Percentiles rank a stretch among this genome's conserved stretches.
Evolutionary conservation across 2,797 vertebrate genomes (phyloP).

Genomic region (Sorex maritimensis): DNA sequence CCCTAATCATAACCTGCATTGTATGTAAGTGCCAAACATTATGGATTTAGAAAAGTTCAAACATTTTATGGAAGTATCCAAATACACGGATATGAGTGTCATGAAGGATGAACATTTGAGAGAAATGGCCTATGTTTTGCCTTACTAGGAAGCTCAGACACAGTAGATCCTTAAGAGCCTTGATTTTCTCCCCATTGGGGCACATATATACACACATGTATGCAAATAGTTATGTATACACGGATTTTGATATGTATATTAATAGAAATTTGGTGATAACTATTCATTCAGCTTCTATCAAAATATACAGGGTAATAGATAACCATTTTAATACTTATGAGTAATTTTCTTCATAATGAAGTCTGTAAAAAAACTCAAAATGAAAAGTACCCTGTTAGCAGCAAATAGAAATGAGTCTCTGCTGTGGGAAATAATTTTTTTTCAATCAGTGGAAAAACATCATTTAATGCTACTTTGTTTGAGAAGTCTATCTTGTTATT

Average conservation of each 20-base stretch:
- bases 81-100: not conserved
- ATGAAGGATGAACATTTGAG: not conserved
- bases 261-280: conserved; percentile 38
- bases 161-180: not conserved
- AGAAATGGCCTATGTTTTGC: not conserved
- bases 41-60: not conserved
- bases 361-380: conserved; percentile 31
- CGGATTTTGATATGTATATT: not conserved
- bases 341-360: conserved; percentile 7
- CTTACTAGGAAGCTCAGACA: not conserved
- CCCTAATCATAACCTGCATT: not conserved
- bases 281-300: not conserved
- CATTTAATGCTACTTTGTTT: not conserved
- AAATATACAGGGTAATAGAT: not conserved
- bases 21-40: not conserved
- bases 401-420: not conserved
- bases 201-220: not conserved
- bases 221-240: not conserved
- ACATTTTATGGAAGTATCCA: conserved; percentile 35
- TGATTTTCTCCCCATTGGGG: not conserved
- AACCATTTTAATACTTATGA: conserved; percentile 39
- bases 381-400: not conserved
- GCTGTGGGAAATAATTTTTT: not conserved
- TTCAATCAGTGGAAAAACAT: not conserved
- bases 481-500: not conserved